Percentiles rank a stretch among this genome's conserved stretches.
Conservation (phyloP, 2,113 vertebrate species). For the Mus pahari region DNA sequence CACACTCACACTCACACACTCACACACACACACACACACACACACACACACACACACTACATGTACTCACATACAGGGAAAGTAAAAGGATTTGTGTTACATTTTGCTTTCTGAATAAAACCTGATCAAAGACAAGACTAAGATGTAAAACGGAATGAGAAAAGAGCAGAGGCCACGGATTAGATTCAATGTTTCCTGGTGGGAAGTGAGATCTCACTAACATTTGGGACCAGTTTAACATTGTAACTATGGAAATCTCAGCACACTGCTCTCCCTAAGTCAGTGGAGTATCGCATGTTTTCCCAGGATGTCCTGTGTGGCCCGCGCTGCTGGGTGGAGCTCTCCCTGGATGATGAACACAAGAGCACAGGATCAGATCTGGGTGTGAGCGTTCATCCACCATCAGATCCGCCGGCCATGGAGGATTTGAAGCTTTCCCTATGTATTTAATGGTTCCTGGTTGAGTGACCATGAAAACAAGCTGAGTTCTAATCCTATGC, state of each 20-base stretch:
- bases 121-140: background rate
- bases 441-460: background rate
- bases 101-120: constrained; percentile 46
- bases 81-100: constrained; percentile 17
- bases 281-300: background rate
- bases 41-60: too few relatives aligned
- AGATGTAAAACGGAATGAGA: constrained; percentile 26
- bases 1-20: too few relatives aligned
- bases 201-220: constrained; percentile 9
- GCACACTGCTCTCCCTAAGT: background rate
- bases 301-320: background rate
- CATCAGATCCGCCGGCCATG: background rate
- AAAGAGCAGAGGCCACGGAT: background rate
- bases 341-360: background rate
- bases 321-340: background rate
- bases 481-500: background rate
- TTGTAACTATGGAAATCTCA: constrained; percentile 7
- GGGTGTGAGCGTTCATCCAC: background rate
- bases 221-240: background rate
- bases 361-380: background rate
- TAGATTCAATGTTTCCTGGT: background rate
- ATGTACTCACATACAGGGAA: background rate
- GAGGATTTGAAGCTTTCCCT: background rate
- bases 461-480: background rate
- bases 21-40: too few relatives aligned